Evolutionary conservation across 1,140 invertebrate species (phyloP), one percentile per base, ranked within the genome.

Genomic region (Aculops lycopersici): DNA sequence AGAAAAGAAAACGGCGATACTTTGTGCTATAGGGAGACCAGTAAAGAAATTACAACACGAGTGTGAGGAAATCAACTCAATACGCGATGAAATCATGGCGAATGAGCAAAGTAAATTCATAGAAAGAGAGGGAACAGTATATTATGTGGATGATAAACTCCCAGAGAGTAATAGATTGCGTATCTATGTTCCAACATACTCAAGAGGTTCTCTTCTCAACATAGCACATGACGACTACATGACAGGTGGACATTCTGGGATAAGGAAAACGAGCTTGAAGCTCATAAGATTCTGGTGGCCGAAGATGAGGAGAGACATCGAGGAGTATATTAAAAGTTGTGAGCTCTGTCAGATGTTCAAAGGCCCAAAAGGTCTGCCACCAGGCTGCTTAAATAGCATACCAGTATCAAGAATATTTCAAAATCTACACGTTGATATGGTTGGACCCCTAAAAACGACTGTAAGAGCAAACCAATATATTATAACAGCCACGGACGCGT

Each of bases 381-480:
- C 14, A 5, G 19, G 37, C 15, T 13, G 5, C 3, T 3, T 21
- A 4, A 18, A 8, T 3, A 36, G 35, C 4, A 20, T 19, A 3
- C 17, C 18, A 3, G 20, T 14, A 8, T 21, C n/a, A 4, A 17
- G 4, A 3, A 16, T 40, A 18, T 17, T 36, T 5, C 17, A 20
- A 4, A 4, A 43, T 3, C 15, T 38, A 4, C 4, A 43, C 20
- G 24, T 36, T 15, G 20, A 40, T 3, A 36, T 43, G 14, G 37
- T 43, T 14, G 41, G 41, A 3, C 16, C 41, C 2, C 16, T 21
- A 12, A 36, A 36, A 5, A 20, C 14, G 4, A 21, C 3, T 3
- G 17, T 36, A 4, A 5, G 15, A 4, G 18, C 5, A 13, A 41
- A 43, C 15, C 47, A 44, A 19, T 43, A 43, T 20, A 40, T 43